Conservation (phyloP, 2,113 vertebrate genomes). For the Podilymbus podiceps region DNA sequence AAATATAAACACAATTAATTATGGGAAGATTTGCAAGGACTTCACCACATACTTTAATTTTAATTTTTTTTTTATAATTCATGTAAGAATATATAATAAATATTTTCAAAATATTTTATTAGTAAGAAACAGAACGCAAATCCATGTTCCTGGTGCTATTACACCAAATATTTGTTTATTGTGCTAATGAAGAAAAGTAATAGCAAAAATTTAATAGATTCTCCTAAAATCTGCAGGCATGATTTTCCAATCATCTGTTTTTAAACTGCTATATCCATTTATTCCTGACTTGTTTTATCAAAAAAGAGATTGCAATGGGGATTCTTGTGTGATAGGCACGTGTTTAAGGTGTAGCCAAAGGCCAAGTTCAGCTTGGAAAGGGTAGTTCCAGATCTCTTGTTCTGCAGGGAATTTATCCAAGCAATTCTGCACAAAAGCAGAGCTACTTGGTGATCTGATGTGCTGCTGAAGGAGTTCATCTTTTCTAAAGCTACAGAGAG, state of each 20-base stretch:
- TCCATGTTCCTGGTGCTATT: not conserved
- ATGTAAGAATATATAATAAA: not conserved
- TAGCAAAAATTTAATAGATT: not conserved
- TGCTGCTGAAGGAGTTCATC: not conserved
- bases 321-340: not conserved
- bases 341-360: not conserved
- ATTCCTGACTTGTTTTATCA: fast-evolving
- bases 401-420: not conserved
- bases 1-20: not conserved
- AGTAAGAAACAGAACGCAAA: not conserved
- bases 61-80: not conserved
- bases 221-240: not conserved
- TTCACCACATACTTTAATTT: too few species aligned
- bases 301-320: not conserved
- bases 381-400: not conserved
- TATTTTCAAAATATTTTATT: not conserved
- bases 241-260: fast-evolving
- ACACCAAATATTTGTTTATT: not conserved
- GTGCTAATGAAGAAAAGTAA: not conserved
- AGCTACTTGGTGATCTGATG: not conserved
- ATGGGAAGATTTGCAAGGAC: not conserved
- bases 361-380: not conserved
- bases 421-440: not conserved
- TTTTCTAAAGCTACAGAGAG: not conserved
- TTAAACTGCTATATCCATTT: not conserved